Evolutionary conservation across 2,113 vertebrate species (phyloP).

Genomic region (Platichthys stellatus): DNA sequence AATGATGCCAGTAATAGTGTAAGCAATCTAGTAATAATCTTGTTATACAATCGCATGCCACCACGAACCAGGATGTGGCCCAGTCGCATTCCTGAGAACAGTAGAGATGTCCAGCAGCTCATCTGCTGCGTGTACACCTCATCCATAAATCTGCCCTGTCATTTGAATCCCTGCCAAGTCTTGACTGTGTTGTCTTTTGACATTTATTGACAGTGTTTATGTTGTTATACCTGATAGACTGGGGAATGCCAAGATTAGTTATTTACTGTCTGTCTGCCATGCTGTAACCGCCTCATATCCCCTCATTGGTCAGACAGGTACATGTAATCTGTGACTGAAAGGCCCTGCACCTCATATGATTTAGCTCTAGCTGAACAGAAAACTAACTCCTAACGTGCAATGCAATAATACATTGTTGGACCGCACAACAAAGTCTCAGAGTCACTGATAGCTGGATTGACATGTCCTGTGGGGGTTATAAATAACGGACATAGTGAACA

Average conservation of each 20-base stretch:
- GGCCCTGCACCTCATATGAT: background rate
- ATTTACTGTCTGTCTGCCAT: background rate
- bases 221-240: background rate
- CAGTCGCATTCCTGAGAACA: background rate
- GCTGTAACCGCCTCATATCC: background rate
- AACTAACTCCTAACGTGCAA: background rate
- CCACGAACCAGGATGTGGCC: too few relatives aligned
- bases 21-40: background rate
- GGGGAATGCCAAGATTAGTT: background rate
- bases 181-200: background rate
- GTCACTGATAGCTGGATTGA: background rate
- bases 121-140: background rate
- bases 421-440: background rate
- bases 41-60: too few relatives aligned
- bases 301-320: background rate
- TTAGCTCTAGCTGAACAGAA: background rate
- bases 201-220: background rate
- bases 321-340: background rate
- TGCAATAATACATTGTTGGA: background rate
- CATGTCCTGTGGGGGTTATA: constrained; percentile 47
- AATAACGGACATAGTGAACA: constrained; percentile 59
- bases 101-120: background rate
- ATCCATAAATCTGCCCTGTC: background rate
- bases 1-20: background rate
- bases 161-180: background rate